Evolutionary conservation across 2,113 vertebrate genomes (phyloP), one percentile per base, ranked within the genome.

Genomic region (Eupsittula cactorum): DNA sequence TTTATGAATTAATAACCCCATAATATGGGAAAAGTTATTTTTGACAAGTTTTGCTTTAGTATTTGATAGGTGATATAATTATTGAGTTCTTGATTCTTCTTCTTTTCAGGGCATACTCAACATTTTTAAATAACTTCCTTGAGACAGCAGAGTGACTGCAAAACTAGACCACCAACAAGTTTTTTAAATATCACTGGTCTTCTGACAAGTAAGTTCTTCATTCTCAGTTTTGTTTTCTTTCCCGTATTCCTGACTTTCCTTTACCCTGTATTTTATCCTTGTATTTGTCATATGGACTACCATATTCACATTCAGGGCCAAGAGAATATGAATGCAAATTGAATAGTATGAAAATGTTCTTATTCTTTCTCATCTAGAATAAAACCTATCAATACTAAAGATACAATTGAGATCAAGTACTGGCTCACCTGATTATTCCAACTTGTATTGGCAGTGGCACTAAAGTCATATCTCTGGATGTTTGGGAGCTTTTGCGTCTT

Each of bases 141-240:
- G 57, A 80, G 25, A 79, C 44, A 1, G 1, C 59, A 57, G n/a
- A 75, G 33, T 59, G 46, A 86, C 88, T 76, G 31, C 47, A 82
- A 73, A 81, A 90, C 44, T 41, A 73, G 83, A 69, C 37, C 13
- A 42, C 25, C 16, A 0, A 13, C 73, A 41, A 28, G 16, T 27
- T 82, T 93, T 92, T 84, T 19, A 31, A 84, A 49, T 92, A 88
- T 20, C 65, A 35, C 28, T 69, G 21, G 25, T 91, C 93, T 79
- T 85, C 93, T 79, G 52, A 92, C 23, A 93, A 77, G 95, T 97
- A 96, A 96, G 93, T 89, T 57, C 21, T 81, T 59, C 15, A 41
- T 82, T 81, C n/a, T 83, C 19, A 27, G 27, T 49, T 57, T 71
- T 92, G 6, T 78, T 94, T 81, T n/a, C 23, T 74, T 7, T 4